These are phyloP conservation scores for Stegana nigrithorax DNA, from an alignment of 2,888 invertebrate genomes.

Conservation along the genomic window DNA sequence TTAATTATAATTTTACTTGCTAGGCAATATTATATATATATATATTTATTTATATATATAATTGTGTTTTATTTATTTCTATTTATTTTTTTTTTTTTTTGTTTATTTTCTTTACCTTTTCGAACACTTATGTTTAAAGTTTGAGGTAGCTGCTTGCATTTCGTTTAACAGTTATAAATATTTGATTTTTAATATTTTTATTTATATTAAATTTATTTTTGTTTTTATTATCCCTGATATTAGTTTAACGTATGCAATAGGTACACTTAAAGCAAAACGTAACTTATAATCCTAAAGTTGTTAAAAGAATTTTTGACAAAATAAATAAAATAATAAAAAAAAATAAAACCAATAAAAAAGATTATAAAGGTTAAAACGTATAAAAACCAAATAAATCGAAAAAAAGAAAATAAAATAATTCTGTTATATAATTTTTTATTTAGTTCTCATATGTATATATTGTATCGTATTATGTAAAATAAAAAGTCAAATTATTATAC, in stretches of 20 bases:
- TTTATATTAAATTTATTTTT: slow-evolving; percentile 29
- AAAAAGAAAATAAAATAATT: slow-evolving; percentile 30
- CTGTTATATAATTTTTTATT: slow-evolving; percentile 45
- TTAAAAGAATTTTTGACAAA: background rate
- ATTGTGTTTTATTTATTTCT: slow-evolving; percentile 19
- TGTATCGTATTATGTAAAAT: slow-evolving; percentile 33
- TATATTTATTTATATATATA: background rate
- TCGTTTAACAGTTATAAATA: slow-evolving; percentile 4
- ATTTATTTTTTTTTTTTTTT: slow-evolving; percentile 31
- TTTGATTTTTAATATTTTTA: slow-evolving; percentile 19
- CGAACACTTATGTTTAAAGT: background rate
- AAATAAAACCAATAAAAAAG: background rate
- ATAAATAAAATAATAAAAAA: background rate
- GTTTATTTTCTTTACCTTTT: slow-evolving; percentile 14
- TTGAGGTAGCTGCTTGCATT: slow-evolving; percentile 15
- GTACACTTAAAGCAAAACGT: background rate
- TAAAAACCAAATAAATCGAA: slow-evolving; percentile 10
- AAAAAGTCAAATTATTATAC: background rate
- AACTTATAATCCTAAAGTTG: too few species aligned
- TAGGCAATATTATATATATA: slow-evolving; percentile 16
- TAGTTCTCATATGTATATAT: slow-evolving; percentile 34
- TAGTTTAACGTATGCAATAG: background rate
- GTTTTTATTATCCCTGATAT: slow-evolving; percentile 44
- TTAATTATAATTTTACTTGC: slow-evolving; percentile 38
- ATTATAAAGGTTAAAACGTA: background rate